These are phyloP conservation scores for Nemotelus pantherinus DNA, from an alignment of 2,888 invertebrate species.

Conservation along the genomic window DNA sequence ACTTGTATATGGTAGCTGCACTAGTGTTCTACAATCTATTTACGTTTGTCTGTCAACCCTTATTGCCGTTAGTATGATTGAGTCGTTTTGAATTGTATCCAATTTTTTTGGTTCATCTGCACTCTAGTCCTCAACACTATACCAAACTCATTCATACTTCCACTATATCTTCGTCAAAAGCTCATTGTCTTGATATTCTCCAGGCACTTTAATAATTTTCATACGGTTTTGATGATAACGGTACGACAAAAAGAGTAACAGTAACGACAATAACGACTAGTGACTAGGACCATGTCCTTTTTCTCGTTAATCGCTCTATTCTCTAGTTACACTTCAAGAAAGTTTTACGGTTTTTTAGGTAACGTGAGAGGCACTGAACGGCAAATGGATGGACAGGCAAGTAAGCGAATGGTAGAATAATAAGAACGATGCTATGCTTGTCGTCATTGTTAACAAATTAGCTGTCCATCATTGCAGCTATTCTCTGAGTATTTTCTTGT, in stretches of 20 bases:
- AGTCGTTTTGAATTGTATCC: constrained; percentile 11
- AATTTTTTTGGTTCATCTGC: not conserved
- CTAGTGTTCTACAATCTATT: too few relatives aligned
- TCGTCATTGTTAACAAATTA: constrained; percentile 35
- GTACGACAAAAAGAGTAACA: not conserved
- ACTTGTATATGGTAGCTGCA: too few relatives aligned
- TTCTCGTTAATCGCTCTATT: not conserved
- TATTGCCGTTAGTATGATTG: constrained; percentile 31
- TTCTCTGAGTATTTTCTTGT: not conserved
- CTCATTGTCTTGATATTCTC: not conserved
- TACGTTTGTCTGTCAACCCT: not conserved
- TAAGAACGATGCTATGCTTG: not conserved
- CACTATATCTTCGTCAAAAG: not conserved
- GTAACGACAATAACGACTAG: not conserved
- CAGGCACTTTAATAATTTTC: constrained; percentile 12
- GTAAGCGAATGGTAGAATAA: not conserved
- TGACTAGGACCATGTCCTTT: not conserved
- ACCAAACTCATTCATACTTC: not conserved
- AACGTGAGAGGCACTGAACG: not conserved
- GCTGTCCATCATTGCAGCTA: constrained; percentile 15
- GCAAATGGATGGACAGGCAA: not conserved
- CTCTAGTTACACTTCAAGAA: not conserved
- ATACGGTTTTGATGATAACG: constrained; percentile 8
- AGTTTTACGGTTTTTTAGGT: not conserved
- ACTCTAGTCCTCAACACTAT: not conserved